A percentile compares a stretch with the other conserved stretches of the same genome.
Evolutionary conservation across 2,113 vertebrate genomes (phyloP).

Genomic region (Leucopsar rothschildi): DNA sequence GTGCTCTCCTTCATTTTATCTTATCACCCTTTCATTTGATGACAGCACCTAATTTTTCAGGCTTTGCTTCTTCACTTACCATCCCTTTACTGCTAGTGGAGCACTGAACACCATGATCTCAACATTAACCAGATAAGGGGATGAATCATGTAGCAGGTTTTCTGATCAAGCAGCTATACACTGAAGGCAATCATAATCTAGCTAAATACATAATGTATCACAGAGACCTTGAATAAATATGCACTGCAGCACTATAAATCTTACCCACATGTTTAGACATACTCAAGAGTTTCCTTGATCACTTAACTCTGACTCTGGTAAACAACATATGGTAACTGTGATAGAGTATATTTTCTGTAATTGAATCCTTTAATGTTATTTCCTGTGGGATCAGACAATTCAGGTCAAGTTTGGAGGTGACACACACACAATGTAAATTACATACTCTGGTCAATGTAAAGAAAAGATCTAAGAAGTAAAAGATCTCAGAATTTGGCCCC

Average conservation of each 20-base stretch:
- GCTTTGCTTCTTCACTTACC: background rate
- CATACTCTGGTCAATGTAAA: background rate
- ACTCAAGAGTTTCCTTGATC: conserved; percentile 19
- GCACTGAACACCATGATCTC: background rate
- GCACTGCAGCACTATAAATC: conserved; percentile 20
- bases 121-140: background rate
- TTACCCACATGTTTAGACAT: background rate
- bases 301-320: conserved; percentile 19
- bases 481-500: background rate
- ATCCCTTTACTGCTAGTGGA: background rate
- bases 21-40: background rate
- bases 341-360: background rate
- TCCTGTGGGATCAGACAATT: conserved; percentile 3
- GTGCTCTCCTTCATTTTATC: background rate
- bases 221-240: conserved; percentile 10
- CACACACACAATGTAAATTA: background rate
- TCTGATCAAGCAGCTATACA: background rate
- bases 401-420: background rate
- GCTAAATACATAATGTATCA: background rate
- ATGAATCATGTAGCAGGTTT: background rate
- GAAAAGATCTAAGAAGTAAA: background rate
- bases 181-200: conserved; percentile 9
- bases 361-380: background rate
- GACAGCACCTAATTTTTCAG: background rate
- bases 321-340: conserved; percentile 47